These are phyloP conservation scores for Pitta sordida DNA, from an alignment of 2,113 vertebrate species.

Conservation along the genomic window DNA sequence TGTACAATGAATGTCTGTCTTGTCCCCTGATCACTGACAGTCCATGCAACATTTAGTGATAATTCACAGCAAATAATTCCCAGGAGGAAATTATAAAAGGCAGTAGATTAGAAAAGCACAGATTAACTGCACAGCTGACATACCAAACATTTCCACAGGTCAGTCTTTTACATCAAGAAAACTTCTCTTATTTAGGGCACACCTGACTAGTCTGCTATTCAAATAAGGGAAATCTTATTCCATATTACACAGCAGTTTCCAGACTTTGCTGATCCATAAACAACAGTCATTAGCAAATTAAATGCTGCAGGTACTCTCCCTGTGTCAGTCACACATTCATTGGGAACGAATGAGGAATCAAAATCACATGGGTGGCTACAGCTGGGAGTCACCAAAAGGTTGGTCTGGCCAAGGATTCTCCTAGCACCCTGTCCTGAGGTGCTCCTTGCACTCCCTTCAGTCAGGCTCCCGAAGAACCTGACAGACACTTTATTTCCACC, in stretches of 20 bases:
- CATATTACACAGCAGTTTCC: rapidly evolving
- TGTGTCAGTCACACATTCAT: not conserved
- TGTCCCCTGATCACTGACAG: not conserved
- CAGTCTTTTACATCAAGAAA: not conserved
- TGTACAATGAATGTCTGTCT: no score
- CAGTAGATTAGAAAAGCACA: not conserved
- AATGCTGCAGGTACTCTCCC: not conserved
- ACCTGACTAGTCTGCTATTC: not conserved
- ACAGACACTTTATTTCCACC: not conserved
- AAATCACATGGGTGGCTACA: not conserved
- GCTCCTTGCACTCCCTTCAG: not conserved
- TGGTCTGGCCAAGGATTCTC: not conserved
- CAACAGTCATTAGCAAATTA: not conserved
- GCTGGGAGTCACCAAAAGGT: not conserved
- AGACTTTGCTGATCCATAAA: not conserved
- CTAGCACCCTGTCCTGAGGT: not conserved
- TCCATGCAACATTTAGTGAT: not conserved
- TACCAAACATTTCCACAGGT: not conserved
- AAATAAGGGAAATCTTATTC: not conserved
- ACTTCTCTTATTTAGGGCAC: not conserved
- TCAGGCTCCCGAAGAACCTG: not conserved
- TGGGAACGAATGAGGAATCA: not conserved
- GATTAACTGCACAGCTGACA: not conserved
- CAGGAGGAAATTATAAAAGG: not conserved
- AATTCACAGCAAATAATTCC: not conserved